phyloP scores from a whole-genome alignment of 2,113 vertebrate genomes.

The Chloropsis hardwickii region DNA sequence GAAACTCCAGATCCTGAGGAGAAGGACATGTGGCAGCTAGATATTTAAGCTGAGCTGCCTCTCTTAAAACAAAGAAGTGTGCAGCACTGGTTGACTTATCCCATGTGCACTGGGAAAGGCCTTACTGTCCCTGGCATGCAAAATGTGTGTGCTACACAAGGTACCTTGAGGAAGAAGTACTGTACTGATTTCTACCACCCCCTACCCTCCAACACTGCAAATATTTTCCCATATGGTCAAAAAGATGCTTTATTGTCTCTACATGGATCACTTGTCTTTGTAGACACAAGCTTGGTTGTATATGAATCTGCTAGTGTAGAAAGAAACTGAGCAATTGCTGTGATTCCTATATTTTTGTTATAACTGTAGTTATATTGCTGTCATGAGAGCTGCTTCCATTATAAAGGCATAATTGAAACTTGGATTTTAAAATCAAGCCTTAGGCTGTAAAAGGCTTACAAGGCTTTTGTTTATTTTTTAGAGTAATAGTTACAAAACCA shows the following conservation, averaged over 20 bases:
- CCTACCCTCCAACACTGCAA: neutral
- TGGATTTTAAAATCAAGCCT: neutral
- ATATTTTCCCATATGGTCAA: neutral
- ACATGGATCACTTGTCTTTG: neutral
- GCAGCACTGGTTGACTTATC: neutral
- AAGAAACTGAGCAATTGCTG: neutral
- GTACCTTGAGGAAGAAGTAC: neutral
- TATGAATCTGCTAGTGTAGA: neutral
- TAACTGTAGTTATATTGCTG: neutral
- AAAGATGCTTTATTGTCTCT: neutral
- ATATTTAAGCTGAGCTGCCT: neutral
- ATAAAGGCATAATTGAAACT: neutral
- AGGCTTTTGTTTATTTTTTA: neutral
- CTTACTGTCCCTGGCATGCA: neutral
- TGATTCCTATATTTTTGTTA: neutral
- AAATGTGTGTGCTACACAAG: rapidly evolving
- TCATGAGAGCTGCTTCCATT: neutral
- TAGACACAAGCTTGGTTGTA: neutral
- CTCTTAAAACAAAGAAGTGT: neutral
- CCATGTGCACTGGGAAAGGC: neutral
- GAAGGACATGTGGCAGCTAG: neutral
- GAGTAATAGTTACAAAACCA: neutral
- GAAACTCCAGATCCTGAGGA: neutral
- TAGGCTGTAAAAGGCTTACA: neutral
- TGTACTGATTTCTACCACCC: neutral